A percentile compares a stretch with the other conserved stretches of the same genome.
phyloP scores from a whole-genome alignment of 2,797 vertebrate species.

The Poeciliopsis paucimaculata region DNA sequence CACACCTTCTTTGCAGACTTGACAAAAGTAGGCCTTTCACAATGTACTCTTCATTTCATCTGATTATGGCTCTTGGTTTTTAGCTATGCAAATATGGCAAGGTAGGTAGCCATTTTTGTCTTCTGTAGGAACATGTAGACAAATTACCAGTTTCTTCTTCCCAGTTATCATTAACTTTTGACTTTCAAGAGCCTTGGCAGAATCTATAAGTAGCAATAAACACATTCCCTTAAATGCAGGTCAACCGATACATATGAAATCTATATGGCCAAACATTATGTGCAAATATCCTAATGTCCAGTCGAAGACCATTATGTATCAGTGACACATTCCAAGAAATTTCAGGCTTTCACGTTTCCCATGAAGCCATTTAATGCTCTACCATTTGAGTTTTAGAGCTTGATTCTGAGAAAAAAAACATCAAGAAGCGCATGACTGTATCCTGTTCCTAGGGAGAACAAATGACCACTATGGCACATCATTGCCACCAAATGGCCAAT shows the following conservation, averaged over 20 bases:
- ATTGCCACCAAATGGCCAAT: constrained; percentile 66
- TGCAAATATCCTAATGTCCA: neutral
- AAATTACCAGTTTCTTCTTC: neutral
- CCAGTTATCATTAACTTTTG: neutral
- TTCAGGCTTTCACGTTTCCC: constrained; percentile 22
- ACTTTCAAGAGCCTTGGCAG: neutral
- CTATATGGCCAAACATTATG: no score
- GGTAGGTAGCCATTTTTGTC: neutral
- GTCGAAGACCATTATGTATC: neutral
- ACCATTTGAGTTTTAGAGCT: constrained; percentile 43
- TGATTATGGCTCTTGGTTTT: neutral
- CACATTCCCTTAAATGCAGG: neutral
- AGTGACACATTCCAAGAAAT: constrained; percentile 6
- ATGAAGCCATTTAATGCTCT: constrained; percentile 20
- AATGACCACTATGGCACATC: constrained; percentile 55
- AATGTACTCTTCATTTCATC: neutral
- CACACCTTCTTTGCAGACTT: neutral
- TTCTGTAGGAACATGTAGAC: neutral
- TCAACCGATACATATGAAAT: no score
- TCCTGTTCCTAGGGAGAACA: constrained; percentile 42
- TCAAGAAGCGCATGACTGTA: constrained; percentile 47
- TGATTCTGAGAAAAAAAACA: constrained; percentile 31
- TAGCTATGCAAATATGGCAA: neutral
- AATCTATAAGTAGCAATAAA: neutral
- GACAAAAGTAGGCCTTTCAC: neutral